A percentile compares a stretch with the other conserved stretches of the same genome.
These are phyloP conservation scores for Sycophila sp. DNA, from an alignment of 1,140 invertebrate genomes.

Conservation along the genomic window DNA sequence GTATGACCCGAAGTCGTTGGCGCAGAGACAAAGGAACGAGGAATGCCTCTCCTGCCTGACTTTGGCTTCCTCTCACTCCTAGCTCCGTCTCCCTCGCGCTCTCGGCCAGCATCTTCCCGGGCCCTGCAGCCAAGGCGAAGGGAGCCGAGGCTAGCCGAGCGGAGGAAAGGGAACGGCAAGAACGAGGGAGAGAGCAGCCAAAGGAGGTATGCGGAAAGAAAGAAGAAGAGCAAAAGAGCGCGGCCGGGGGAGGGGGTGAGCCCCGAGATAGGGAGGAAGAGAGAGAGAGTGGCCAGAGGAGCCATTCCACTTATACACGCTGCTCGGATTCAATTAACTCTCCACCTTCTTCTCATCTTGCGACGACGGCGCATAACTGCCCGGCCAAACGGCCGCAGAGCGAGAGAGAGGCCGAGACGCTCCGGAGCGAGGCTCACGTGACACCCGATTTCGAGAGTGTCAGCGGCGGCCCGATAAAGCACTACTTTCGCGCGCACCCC, in stretches of 20 bases:
- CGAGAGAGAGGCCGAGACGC: slow-evolving; percentile 23
- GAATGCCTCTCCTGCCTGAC: slow-evolving; percentile 22
- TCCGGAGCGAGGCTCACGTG: not conserved
- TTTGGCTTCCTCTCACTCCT: slow-evolving; percentile 21
- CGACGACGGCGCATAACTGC: slow-evolving; percentile 12
- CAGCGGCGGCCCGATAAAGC: slow-evolving; percentile 57
- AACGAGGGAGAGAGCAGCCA: slow-evolving; percentile 41
- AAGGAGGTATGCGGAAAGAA: slow-evolving; percentile 54
- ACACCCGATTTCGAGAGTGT: too few species aligned
- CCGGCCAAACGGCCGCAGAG: too few species aligned
- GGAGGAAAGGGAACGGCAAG: slow-evolving; percentile 42
- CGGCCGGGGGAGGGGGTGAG: slow-evolving; percentile 45
- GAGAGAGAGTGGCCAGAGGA: slow-evolving; percentile 43
- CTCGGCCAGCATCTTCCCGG: slow-evolving; percentile 23
- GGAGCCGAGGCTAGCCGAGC: slow-evolving; percentile 19
- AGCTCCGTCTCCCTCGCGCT: slow-evolving; percentile 43
- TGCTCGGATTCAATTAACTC: slow-evolving; percentile 68
- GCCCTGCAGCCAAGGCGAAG: not conserved
- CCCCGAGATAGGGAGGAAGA: slow-evolving; percentile 17
- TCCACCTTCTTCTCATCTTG: slow-evolving; percentile 51
- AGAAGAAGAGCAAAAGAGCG: slow-evolving; percentile 59
- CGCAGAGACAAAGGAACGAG: slow-evolving; percentile 65
- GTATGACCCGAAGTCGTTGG: slow-evolving; percentile 54
- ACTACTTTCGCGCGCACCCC: slow-evolving; percentile 42
- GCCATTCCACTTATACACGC: slow-evolving; percentile 67